Percentiles rank a stretch among this genome's conserved stretches.
Evolutionary conservation across 2,888 invertebrate species (phyloP).

Genomic region (Myopa testacea): DNA sequence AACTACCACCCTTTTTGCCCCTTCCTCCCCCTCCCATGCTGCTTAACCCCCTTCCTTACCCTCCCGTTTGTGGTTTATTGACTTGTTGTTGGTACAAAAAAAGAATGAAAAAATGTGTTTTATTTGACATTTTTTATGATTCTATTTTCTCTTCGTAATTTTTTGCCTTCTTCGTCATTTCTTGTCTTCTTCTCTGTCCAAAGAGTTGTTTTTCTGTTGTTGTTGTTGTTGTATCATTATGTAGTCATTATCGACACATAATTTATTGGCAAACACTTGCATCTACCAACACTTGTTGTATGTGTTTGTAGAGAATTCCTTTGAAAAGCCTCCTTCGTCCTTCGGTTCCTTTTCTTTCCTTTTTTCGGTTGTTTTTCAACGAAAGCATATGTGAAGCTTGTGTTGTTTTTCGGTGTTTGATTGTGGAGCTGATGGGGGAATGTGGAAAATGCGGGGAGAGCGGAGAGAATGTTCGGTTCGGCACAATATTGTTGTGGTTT

Average conservation of each 20-base stretch:
- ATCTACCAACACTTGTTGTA: slow-evolving; percentile 35
- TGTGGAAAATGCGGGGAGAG: too few species aligned
- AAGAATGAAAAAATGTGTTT: not conserved
- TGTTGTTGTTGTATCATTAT: slow-evolving; percentile 42
- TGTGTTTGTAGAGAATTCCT: slow-evolving; percentile 10
- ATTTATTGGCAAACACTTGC: slow-evolving; percentile 55
- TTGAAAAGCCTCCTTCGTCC: not conserved
- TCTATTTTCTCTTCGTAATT: not conserved
- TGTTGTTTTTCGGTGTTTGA: not conserved
- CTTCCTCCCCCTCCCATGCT: not conserved
- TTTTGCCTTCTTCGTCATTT: not conserved
- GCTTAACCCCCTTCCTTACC: not conserved
- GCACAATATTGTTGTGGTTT: slow-evolving; percentile 23
- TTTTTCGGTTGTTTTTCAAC: not conserved
- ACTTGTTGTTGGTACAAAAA: not conserved
- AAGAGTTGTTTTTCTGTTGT: too few species aligned
- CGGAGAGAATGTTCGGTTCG: too few species aligned
- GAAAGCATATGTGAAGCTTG: not conserved
- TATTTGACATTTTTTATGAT: not conserved
- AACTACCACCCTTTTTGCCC: too few species aligned
- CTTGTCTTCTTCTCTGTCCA: too few species aligned
- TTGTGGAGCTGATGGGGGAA: not conserved
- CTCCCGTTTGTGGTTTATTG: not conserved
- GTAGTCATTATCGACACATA: slow-evolving; percentile 55
- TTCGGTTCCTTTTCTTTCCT: not conserved